phyloP scores from a whole-genome alignment of 2,888 invertebrate species.

The Troides oblongomaculatus region DNA sequence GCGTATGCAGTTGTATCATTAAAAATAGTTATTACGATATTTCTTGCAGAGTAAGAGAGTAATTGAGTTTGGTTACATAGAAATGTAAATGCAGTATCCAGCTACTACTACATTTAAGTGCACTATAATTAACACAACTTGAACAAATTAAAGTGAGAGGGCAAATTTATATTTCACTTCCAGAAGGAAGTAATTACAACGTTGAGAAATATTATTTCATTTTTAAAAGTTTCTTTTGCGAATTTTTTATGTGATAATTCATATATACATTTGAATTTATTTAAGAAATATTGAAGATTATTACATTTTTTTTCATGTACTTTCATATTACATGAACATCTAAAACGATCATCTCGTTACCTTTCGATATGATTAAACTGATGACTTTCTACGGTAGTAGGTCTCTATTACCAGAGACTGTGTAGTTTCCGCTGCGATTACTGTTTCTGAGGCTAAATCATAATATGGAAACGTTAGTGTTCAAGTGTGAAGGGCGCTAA shows the following conservation, averaged over 20 bases:
- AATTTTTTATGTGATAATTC: slow-evolving; percentile 4
- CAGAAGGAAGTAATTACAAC: slow-evolving; percentile 18
- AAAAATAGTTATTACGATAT: too few species aligned
- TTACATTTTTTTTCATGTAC: neutral
- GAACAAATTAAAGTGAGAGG: slow-evolving; percentile 20
- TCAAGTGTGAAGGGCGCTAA: too few species aligned
- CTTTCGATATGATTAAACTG: too few species aligned
- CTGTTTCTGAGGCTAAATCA: too few species aligned
- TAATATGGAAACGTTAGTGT: too few species aligned
- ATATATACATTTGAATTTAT: neutral
- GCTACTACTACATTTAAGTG: neutral
- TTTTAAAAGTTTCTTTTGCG: slow-evolving; percentile 6
- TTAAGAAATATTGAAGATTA: neutral
- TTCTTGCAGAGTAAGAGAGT: too few species aligned
- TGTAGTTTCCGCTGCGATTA: too few species aligned
- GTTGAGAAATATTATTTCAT: slow-evolving; percentile 19
- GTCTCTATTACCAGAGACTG: too few species aligned
- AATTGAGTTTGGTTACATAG: neutral
- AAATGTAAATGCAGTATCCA: neutral
- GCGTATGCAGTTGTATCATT: too few species aligned
- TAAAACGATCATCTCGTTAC: neutral
- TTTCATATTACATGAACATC: neutral
- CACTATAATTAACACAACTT: slow-evolving; percentile 24
- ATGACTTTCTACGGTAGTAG: too few species aligned
- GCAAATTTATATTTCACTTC: slow-evolving; percentile 18